A percentile compares a stretch with the other conserved stretches of the same genome.
These are phyloP conservation scores for Sminthurinus signatus DNA, from an alignment of 1,140 invertebrate genomes.

Conservation along the genomic window DNA sequence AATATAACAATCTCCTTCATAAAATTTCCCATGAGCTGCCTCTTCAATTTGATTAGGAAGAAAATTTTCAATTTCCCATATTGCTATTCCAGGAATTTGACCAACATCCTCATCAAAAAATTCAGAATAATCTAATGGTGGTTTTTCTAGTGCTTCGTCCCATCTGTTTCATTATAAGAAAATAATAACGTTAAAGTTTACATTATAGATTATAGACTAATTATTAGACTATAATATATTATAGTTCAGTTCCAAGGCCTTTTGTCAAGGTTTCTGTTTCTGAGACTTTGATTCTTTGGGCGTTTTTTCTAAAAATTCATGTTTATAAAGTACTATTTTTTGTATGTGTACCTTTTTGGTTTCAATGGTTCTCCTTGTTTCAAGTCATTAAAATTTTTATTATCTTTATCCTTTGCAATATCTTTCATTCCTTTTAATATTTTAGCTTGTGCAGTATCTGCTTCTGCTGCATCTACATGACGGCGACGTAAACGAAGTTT, in stretches of 20 bases:
- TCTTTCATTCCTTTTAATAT: constrained; percentile 98
- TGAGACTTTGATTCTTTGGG: too few relatives aligned
- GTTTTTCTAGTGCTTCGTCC: constrained; percentile 92
- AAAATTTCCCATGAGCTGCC: constrained; percentile 94
- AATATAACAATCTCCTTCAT: constrained; percentile 99
- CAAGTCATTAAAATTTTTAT: constrained; percentile 55
- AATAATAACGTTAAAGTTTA: constrained; percentile 40
- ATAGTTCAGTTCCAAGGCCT: too few relatives aligned
- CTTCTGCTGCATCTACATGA: constrained; percentile 63
- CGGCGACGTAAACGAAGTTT: constrained; percentile 77
- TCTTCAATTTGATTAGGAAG: constrained; percentile 86
- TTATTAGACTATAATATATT: neutral
- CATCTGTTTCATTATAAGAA: too few relatives aligned
- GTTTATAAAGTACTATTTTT: too few relatives aligned
- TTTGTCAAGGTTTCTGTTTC: neutral
- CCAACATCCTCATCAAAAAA: constrained; percentile 94
- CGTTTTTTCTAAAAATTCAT: too few relatives aligned
- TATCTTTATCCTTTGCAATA: constrained; percentile 82
- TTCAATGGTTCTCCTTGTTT: constrained; percentile 58
- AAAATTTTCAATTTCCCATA: constrained; percentile 99
- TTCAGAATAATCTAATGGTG: constrained; percentile 95
- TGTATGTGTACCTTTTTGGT: constrained; percentile 37
- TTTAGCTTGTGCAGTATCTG: constrained; percentile 87
- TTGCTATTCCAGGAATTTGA: constrained; percentile 74
- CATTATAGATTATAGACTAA: too few relatives aligned